Evolutionary conservation across 2,113 vertebrate genomes (phyloP), one percentile per base, ranked within the genome.

Genomic region (Buteo buteo): DNA sequence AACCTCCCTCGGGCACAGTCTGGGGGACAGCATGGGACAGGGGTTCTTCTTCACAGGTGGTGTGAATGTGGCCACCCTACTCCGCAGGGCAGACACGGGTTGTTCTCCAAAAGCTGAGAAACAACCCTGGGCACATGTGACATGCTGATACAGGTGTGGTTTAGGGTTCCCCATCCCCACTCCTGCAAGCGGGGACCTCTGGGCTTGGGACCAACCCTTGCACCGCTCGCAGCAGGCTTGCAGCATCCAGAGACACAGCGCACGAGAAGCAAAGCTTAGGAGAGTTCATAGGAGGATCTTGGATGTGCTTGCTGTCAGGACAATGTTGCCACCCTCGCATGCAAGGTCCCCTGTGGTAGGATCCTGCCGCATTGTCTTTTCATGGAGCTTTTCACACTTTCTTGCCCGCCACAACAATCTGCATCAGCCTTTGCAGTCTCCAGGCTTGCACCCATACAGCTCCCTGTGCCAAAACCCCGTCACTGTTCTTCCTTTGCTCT

Each of bases 311-410:
- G 36, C 42, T 95, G 73, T 82, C 36, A 90, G 69, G 44, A 67
- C 0, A 0, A 77, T 64, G 40, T 79, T 84, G 59, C 32, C 25
- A n/a, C 6, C 17, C 34, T 91, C 0, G 0, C 31, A 52, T 0
- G 0, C 44, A 45, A 49, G 34, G 40, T 72, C 81, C 69, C 44
- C 20, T 11, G 19, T 57, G 61, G 44, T 20, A 3, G 0, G 18
- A 38, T 94, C 40, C 49, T 70, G 34, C 49, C 45, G 89, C 57
- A 40, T 42, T 57, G 36, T 57, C 88, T 92, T 84, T 90, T 79
- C 52, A 54, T 19, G 84, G 50, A 79, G 69, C 36, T 92, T 95
- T 88, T 89, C 57, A 82, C 26, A 13, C 11, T 74, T 9, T 0
- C 7, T 71, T 82, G 50, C 50, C 72, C 10, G 3, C n/a, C 69